Conservation (phyloP, 2,797 vertebrate species). For the Vipera latastei region DNA sequence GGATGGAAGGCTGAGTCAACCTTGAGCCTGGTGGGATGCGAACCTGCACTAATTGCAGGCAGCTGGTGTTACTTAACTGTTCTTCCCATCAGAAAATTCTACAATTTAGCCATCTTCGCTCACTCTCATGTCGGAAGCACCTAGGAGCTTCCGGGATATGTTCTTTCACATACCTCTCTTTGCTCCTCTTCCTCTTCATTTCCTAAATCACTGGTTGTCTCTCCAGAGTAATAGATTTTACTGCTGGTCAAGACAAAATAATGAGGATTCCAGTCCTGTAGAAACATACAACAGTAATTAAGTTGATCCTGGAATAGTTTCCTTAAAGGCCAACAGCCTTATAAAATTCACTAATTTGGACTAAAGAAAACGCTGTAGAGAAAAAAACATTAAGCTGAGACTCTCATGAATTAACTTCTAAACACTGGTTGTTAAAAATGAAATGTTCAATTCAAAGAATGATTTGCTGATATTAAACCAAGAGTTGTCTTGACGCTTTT, state of each 20-base stretch:
- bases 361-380: neutral
- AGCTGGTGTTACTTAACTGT: too few relatives aligned
- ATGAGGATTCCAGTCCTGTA: conserved; percentile 96
- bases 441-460: neutral
- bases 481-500: fast-evolving
- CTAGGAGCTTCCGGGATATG: neutral
- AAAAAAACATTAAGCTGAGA: neutral
- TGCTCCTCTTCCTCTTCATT: conserved; percentile 98
- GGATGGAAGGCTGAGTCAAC: too few relatives aligned
- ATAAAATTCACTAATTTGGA: neutral
- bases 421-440: neutral
- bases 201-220: conserved; percentile 88
- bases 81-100: neutral
- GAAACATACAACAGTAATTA: conserved; percentile 18
- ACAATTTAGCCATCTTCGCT: neutral
- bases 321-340: neutral
- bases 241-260: conserved; percentile 97
- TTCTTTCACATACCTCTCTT: conserved; percentile 82
- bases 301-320: neutral
- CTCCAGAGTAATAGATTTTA: conserved; percentile 98
- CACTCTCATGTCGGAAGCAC: neutral
- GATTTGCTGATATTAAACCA: neutral
- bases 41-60: too few relatives aligned
- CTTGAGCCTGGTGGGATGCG: too few relatives aligned
- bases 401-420: neutral